Evolutionary conservation across 2,113 vertebrate species (phyloP), one percentile per base, ranked within the genome.

Genomic region (Podiceps cristatus): DNA sequence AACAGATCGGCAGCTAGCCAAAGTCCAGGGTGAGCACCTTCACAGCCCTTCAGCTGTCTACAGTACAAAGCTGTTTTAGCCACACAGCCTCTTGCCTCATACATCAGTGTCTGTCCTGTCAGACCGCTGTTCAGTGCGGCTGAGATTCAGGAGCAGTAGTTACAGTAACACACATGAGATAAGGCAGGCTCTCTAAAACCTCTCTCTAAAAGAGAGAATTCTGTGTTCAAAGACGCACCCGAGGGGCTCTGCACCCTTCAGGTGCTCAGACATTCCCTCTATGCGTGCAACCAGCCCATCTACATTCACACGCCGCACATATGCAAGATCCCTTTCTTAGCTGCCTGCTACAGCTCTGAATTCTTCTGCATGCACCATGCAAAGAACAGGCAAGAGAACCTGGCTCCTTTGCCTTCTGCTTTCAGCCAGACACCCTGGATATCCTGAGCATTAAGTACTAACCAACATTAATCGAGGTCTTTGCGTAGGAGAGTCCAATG

Each of bases 1-100:
- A 47, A 4, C 33, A 68, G 52, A 80, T 5, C 56, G 2, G 3
- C 44, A 37, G 58, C 23, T 18, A 56, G 33, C 53, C 42, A 7
- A 77, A 64, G 79, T 29, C 47, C 60, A 44, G 62, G 53, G 55
- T 2, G 6, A 96, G 74, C 95, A 93, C 67, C 75, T 72, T 33
- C 91, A 72, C 75, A 80, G 68, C 72, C 83, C 50, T 72, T 60
- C 93, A 74, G 55, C 83, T 84, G 86, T 59, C 68, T 72, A 59
- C 55, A 88, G 91, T 50, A 91, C 90, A 68, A 63, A 92, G 78
- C 45, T 96, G 9, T n/a, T 90, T 53, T 10, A 64, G 62, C 67
- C 85, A 56, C 28, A 37, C 23, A 35, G 67, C 85, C 42, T 45
- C 68, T 47, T 62, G 59, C 79, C 60, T 71, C n/a, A 9, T 7